These are phyloP conservation scores for Aradophagus sp. DNA, from an alignment of 1,140 invertebrate genomes.

Conservation along the genomic window DNA sequence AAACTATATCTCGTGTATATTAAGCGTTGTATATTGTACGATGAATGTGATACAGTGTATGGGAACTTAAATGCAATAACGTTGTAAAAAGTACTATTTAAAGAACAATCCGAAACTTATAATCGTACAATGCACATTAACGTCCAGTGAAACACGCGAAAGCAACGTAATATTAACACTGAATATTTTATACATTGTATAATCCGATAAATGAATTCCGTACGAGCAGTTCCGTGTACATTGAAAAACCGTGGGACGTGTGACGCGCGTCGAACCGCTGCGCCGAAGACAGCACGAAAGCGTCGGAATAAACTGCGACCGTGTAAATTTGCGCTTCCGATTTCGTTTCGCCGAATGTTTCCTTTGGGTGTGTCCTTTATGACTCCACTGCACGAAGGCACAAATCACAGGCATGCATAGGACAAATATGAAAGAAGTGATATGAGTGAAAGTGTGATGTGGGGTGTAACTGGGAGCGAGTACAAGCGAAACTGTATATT, in stretches of 20 bases:
- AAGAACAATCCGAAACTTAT: conserved; percentile 35
- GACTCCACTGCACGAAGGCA: too few relatives aligned
- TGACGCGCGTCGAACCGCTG: background rate
- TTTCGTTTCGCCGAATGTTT: too few relatives aligned
- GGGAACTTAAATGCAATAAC: conserved; percentile 40
- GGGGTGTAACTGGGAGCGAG: too few relatives aligned
- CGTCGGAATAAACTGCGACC: too few relatives aligned
- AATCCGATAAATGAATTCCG: conserved; percentile 29
- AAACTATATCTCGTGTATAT: conserved; percentile 36
- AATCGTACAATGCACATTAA: conserved; percentile 52
- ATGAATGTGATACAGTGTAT: conserved; percentile 41
- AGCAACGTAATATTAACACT: conserved; percentile 35
- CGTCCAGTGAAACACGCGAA: conserved; percentile 46
- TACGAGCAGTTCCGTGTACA: conserved; percentile 28
- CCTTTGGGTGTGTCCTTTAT: too few relatives aligned
- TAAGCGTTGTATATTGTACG: conserved; percentile 49
- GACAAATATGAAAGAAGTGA: too few relatives aligned
- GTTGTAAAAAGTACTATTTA: conserved; percentile 42
- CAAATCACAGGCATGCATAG: too few relatives aligned
- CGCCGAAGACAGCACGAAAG: too few relatives aligned
- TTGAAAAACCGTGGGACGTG: conserved; percentile 17
- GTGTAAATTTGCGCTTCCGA: too few relatives aligned
- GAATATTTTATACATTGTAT: conserved; percentile 43
- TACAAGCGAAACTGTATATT: conserved; percentile 48
- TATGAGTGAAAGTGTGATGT: too few relatives aligned